These are phyloP conservation scores for Girardia tigrina DNA, from an alignment of 2,888 invertebrate genomes.

Conservation along the genomic window DNA sequence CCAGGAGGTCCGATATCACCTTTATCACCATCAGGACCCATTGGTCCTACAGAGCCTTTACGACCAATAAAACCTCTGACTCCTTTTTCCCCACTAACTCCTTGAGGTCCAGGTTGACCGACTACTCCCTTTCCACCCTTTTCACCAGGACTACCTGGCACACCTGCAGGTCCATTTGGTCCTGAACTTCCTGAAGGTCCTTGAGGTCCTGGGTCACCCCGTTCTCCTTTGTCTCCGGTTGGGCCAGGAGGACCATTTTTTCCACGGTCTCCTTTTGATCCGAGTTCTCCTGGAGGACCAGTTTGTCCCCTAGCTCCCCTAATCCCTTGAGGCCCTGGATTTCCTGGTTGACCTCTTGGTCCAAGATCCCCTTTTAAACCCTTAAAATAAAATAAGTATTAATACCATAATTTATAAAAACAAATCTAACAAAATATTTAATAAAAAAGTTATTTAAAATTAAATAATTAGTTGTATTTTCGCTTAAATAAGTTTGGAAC, in stretches of 20 bases:
- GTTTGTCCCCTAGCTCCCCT: conserved; percentile 18
- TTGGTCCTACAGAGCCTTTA: conserved; percentile 6
- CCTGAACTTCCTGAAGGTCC: conserved; percentile 32
- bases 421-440: too few species aligned
- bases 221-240: conserved; percentile 40
- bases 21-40: conserved; percentile 40
- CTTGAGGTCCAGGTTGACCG: conserved; percentile 1
- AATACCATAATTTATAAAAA: too few species aligned
- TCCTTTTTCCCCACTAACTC: neutral
- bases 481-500: too few species aligned
- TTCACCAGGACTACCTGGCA: conserved; percentile 28
- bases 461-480: too few species aligned
- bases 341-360: conserved; percentile 24
- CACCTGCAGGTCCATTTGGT: conserved; percentile 29
- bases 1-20: conserved; percentile 34
- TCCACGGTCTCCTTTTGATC: conserved; percentile 35
- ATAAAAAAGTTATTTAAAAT: too few species aligned
- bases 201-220: conserved; percentile 40
- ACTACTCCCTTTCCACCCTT: conserved; percentile 33
- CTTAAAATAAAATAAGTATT: too few species aligned
- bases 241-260: conserved; percentile 35
- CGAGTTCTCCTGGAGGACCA: conserved; percentile 16
- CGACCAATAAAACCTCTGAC: neutral
- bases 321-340: conserved; percentile 27
- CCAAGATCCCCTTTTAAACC: conserved; percentile 33